Evolutionary conservation across 2,888 invertebrate species (phyloP), one percentile per base, ranked within the genome.

Genomic region (Synanthedon tipuliformis): DNA sequence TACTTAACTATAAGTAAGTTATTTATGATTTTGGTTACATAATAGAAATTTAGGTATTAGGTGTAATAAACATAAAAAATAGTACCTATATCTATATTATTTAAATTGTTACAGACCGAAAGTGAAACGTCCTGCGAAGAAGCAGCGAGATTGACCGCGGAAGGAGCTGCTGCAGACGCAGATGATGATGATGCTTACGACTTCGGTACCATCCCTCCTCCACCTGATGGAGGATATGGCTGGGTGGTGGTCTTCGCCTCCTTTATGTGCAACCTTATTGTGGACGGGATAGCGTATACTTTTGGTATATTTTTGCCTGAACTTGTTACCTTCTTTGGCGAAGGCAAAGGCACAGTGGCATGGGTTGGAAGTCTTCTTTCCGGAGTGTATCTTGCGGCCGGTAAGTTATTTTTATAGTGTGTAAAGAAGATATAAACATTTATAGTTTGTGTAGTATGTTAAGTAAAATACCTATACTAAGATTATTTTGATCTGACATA

Each of bases 281-380:
- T 99, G 54, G 99, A 99, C 80, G 99, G 97, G 65, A 97, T 99
- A 59, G 96, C 97, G n/a, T 99, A 98, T 83, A 96, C 98, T 7
- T 99, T 99, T 80, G 98, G 99, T 53, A 94, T 98, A 71, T 96
- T 96, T 87, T 89, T 96, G 50, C 90, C 91, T 34, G 92, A 94
- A 68, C 92, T 96, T 68, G 94, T 94, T 57, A 86, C 81, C 2
- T 92, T 92, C 73, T 99, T 96, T 75, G 92, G 92, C 23, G 94
- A 94, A 71, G 94, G 95, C 53, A 94, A 94, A 69, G 95, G 95
- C 53, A 95, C 92, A 60, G 94, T 94, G 41, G 95, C 98, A 51
- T 96, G 97, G 94, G 95, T 97, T 54, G 98, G 98, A 61, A 97
- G 97, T 61, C 90, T 98, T 53, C 89, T 99, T 41, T 96, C 97